Conservation (phyloP, 2,113 vertebrate genomes). For the Parotia lawesii region DNA sequence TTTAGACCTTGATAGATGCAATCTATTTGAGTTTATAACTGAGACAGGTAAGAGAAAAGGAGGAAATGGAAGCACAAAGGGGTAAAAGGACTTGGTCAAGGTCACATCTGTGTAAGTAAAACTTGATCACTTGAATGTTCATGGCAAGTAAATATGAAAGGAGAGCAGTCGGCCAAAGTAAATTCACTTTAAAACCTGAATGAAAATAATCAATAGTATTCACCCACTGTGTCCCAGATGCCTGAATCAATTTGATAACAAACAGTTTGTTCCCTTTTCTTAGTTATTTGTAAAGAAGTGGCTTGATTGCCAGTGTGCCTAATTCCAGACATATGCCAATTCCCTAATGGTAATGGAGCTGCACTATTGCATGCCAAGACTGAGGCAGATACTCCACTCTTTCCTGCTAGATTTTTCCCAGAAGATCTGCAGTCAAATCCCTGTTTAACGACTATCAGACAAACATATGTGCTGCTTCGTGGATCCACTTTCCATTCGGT, state of each 20-base stretch:
- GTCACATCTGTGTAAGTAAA: constrained; percentile 54
- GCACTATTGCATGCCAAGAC: constrained; percentile 21
- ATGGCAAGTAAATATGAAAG: constrained; percentile 50
- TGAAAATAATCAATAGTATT: constrained; percentile 51
- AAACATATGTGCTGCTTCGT: not conserved
- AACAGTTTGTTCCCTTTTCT: constrained; percentile 43
- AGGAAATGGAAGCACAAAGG: constrained; percentile 16
- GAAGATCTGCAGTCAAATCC: constrained; percentile 42
- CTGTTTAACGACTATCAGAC: constrained; percentile 10
- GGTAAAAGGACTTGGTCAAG: constrained; percentile 20
- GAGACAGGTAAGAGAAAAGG: not conserved
- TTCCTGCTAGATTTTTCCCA: constrained; percentile 40
- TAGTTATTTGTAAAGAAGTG: constrained; percentile 47
- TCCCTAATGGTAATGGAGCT: constrained; percentile 39
- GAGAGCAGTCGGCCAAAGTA: constrained; percentile 31
- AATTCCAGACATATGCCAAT: constrained; percentile 57
- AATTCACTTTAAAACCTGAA: constrained; percentile 56
- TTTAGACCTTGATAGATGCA: not conserved
- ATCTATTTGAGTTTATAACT: not conserved
- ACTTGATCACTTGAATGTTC: not conserved
- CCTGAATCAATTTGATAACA: constrained; percentile 60
- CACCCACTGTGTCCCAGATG: constrained; percentile 35
- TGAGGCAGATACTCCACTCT: constrained; percentile 15
- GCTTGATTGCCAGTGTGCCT: constrained; percentile 51
- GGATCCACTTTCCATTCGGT: not conserved